A percentile compares a stretch with the other conserved stretches of the same genome.
These are phyloP conservation scores for Tyto alba DNA, from an alignment of 2,113 vertebrate species.

Conservation along the genomic window DNA sequence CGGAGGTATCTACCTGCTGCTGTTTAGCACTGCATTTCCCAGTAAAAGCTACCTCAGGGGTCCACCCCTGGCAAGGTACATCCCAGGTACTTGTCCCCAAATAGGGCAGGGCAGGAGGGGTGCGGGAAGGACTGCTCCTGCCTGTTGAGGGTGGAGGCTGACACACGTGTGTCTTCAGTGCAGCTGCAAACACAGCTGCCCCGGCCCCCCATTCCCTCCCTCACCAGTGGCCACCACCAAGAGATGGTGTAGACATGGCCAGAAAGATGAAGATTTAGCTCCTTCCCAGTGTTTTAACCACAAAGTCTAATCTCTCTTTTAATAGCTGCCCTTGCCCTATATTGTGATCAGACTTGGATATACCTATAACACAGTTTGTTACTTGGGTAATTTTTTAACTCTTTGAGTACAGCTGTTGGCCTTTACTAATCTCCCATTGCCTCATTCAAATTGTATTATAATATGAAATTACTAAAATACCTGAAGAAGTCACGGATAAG, in stretches of 20 bases:
- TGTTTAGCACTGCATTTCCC: neutral
- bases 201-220: accelerated
- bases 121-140: neutral
- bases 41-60: neutral
- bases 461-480: neutral
- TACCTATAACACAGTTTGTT: neutral
- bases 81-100: neutral
- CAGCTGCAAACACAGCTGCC: neutral
- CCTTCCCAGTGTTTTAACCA: neutral
- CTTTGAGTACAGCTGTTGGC: neutral
- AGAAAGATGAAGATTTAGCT: neutral
- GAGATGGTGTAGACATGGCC: neutral
- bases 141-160: neutral
- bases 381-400: neutral
- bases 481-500: neutral
- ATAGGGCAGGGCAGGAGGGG: neutral
- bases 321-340: neutral
- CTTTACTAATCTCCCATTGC: neutral
- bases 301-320: neutral
- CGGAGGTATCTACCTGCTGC: neutral
- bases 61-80: neutral
- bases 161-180: neutral
- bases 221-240: neutral
- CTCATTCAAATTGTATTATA: neutral
- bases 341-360: neutral